phyloP scores from a whole-genome alignment of 2,113 vertebrate species.

The Bufo bufo region DNA sequence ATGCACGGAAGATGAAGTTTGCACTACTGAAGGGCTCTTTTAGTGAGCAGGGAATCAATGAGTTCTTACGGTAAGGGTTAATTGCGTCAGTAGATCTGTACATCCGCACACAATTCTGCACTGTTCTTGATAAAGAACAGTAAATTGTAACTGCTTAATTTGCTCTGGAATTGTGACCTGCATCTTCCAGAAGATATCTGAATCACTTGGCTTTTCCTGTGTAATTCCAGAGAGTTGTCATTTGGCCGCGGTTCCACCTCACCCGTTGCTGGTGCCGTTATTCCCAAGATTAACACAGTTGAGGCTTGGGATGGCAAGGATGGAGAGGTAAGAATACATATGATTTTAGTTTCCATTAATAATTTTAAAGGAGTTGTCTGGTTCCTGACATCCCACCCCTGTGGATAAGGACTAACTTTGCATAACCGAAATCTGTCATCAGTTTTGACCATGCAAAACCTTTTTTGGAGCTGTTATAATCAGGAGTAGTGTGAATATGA shows the following conservation, averaged over 20 bases:
- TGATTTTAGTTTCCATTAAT: not conserved
- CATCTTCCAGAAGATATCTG: not conserved
- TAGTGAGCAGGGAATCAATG: conserved; percentile 86
- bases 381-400: not conserved
- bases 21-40: conserved; percentile 93
- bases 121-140: no score
- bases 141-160: no score
- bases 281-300: conserved; percentile 82
- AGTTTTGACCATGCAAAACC: no score
- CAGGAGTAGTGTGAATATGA: no score
- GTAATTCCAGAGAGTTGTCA: conserved; percentile 83
- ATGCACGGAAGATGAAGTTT: conserved; percentile 95
- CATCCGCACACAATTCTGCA: no score
- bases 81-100: not conserved
- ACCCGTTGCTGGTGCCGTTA: conserved; percentile 81
- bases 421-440: no score
- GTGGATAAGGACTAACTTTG: no score
- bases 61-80: conserved; percentile 76
- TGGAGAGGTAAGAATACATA: conserved; percentile 82
- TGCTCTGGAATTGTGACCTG: not conserved
- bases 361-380: not conserved
- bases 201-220: not conserved
- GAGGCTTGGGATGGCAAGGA: conserved; percentile 95
- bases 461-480: no score
- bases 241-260: conserved; percentile 92